Evolutionary conservation across 2,888 invertebrate species (phyloP).

Genomic region (Tetragonula carbonaria): DNA sequence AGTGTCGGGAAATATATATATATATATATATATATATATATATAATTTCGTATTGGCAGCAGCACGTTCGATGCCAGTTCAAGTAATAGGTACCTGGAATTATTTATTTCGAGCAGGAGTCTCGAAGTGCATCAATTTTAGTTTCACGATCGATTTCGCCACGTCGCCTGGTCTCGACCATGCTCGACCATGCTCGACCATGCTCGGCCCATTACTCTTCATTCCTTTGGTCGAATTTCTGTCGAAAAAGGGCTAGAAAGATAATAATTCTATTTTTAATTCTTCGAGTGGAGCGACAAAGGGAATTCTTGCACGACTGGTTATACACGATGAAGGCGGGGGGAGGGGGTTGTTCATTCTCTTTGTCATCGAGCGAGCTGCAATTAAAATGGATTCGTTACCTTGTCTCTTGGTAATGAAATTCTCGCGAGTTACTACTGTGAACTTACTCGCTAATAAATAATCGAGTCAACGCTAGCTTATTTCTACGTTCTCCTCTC

Average conservation of each 20-base stretch:
- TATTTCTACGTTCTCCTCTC: neutral
- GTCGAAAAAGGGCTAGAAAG: neutral
- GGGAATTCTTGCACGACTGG: constrained; percentile 8
- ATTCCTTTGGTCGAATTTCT: constrained; percentile 13
- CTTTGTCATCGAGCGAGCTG: constrained; percentile 29
- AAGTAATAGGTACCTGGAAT: too few relatives aligned
- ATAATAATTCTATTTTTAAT: constrained; percentile 43
- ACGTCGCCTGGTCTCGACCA: neutral
- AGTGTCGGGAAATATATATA: too few relatives aligned
- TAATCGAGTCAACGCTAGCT: neutral
- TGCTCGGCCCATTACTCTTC: constrained; percentile 29
- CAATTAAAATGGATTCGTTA: constrained; percentile 54
- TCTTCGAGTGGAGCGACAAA: neutral
- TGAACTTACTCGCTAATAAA: neutral
- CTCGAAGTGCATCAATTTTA: too few relatives aligned
- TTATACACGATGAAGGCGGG: constrained; percentile 7
- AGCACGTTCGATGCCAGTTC: too few relatives aligned
- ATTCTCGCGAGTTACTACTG: neutral
- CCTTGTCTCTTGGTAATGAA: constrained; percentile 28
- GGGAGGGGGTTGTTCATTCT: constrained; percentile 30
- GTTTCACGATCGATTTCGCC: too few relatives aligned
- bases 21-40: too few relatives aligned
- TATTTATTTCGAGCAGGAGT: too few relatives aligned
- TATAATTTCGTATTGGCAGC: too few relatives aligned
- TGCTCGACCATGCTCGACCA: too few relatives aligned